A percentile compares a stretch with the other conserved stretches of the same genome.
These are phyloP conservation scores for Epistrophella euchroma DNA, from an alignment of 2,888 invertebrate genomes.

Conservation along the genomic window DNA sequence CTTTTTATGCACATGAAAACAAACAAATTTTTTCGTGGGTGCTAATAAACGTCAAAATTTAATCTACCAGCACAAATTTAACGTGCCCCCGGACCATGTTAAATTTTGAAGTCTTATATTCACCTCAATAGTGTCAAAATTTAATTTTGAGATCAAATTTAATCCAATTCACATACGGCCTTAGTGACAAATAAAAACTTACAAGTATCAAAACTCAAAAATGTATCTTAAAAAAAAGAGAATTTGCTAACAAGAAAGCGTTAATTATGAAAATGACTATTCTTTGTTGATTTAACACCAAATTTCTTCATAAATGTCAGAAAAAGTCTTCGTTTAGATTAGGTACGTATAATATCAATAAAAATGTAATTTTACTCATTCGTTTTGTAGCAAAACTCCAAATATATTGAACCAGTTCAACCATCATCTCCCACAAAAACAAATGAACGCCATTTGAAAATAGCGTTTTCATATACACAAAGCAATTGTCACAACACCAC, in stretches of 20 bases:
- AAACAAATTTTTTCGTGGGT: no score
- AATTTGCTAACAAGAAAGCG: constrained; percentile 31
- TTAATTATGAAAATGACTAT: constrained; percentile 2
- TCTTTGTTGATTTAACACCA: neutral
- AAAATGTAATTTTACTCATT: neutral
- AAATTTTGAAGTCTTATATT: no score
- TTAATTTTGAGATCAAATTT: no score
- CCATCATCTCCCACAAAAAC: constrained; percentile 52
- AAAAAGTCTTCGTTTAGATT: no score
- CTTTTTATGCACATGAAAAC: no score
- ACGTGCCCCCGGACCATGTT: no score
- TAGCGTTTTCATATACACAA: constrained; percentile 50
- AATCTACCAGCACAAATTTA: no score
- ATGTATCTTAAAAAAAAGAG: neutral
- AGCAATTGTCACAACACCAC: constrained; percentile 54
- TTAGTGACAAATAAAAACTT: constrained; percentile 4
- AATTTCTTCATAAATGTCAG: neutral
- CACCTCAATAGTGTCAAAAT: no score
- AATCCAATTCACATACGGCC: no score
- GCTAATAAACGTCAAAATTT: no score
- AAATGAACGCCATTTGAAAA: constrained; percentile 55
- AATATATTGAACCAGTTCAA: neutral
- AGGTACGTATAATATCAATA: neutral
- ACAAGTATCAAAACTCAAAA: constrained; percentile 37
- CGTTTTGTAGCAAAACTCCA: neutral